Percentiles rank a stretch among this genome's conserved stretches.
Evolutionary conservation across 1,140 invertebrate genomes (phyloP).

Genomic region (Heliconius congener): DNA sequence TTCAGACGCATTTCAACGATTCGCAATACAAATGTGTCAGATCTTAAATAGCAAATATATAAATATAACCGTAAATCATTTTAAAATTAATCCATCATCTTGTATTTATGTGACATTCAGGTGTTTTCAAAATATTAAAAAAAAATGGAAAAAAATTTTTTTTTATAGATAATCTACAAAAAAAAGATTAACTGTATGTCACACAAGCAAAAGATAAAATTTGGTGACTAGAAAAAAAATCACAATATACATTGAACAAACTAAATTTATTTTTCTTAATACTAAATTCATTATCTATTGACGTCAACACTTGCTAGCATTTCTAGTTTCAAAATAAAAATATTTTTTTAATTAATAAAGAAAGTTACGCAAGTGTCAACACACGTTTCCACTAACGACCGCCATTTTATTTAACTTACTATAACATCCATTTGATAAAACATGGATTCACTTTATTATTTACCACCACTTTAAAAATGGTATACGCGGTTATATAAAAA

Average conservation of each 20-base stretch:
- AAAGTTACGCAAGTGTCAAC: conserved; percentile 8
- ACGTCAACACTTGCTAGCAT: conserved; percentile 16
- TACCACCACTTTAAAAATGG: neutral
- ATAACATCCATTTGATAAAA: neutral
- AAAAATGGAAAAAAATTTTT: neutral
- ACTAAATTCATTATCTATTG: conserved; percentile 23
- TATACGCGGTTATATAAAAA: neutral
- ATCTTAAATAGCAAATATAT: conserved; percentile 49
- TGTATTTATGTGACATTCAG: neutral
- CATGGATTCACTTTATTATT: neutral
- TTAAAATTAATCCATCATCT: conserved; percentile 34
- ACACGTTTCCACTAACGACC: neutral
- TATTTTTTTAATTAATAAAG: neutral
- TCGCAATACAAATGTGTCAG: conserved; percentile 49
- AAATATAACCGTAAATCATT: conserved; percentile 40
- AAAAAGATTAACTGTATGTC: neutral
- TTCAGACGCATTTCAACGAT: conserved; percentile 53
- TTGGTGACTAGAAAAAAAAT: conserved; percentile 37
- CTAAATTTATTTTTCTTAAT: conserved; percentile 29
- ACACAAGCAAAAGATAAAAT: conserved; percentile 18
- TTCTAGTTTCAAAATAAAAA: neutral
- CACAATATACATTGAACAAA: conserved; percentile 28
- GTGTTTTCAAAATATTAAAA: neutral
- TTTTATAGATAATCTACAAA: neutral
- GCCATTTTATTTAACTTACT: neutral